Evolutionary conservation across 1,140 invertebrate genomes (phyloP), one percentile per base, ranked within the genome.

Genomic region (Dermatophagoides farinae): DNA sequence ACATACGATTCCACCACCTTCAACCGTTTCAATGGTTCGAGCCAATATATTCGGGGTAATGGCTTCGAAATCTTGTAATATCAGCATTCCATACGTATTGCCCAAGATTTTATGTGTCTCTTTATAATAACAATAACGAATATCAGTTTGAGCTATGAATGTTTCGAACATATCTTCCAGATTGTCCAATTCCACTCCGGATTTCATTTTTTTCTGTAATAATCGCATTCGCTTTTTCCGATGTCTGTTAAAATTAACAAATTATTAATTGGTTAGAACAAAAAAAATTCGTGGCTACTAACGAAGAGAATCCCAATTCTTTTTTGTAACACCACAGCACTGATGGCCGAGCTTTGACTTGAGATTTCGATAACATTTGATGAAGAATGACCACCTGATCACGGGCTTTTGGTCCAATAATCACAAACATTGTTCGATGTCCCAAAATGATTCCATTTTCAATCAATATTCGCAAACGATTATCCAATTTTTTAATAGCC

Each of bases 321-420:
- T 89, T 97, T 73, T 98, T 98, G 71, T 98, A 98, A 71, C 95
- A 98, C 96, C 96, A 99, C 20, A 99, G 72, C 0, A 97, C 88
- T 51, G 71, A 70, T 11, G 95, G 93, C 61, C 91, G 78, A 0
- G 89, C 80, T 75, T 91, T 91, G 0, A 97, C 82, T 58, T 82
- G 80, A 6, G 91, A 85, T 75, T 98, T 97, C 0, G 88, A 83
- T 31, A 98, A 74, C 80, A 99, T 96, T 68, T 99, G 90, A 77
- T 98, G 92, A 0, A 98, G 74, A 71, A 95, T 89, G 4, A 91
- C 86, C 63, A 97, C 84, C 77, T 97, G 92, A 77, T 98, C 92
- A 71, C 82, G 79, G 25, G 85, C 85, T 79, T 96, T 96, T 69
- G 97, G 89, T 6, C 95, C 95, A 39, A 97, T 86, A 58, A 99